Evolutionary conservation across 2,113 vertebrate genomes (phyloP).

Genomic region (Gobius niger): DNA sequence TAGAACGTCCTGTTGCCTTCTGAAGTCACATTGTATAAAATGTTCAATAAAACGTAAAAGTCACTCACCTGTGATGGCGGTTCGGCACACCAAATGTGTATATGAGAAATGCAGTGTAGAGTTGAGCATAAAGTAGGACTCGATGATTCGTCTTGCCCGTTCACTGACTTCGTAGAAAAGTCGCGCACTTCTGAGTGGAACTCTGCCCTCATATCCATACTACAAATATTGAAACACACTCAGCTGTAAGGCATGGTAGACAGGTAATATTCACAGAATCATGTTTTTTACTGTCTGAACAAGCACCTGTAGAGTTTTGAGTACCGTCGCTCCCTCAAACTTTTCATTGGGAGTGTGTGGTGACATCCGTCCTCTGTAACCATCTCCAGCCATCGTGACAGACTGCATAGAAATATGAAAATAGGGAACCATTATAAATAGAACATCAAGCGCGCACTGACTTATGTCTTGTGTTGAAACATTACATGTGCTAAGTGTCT

Average conservation of each 20-base stretch:
- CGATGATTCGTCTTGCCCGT: slow-evolving; percentile 85
- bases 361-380: slow-evolving; percentile 92
- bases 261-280: too few relatives aligned
- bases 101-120: slow-evolving; percentile 96
- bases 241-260: neutral
- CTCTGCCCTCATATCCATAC: slow-evolving; percentile 87
- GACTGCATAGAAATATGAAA: slow-evolving; percentile 62
- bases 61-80: slow-evolving; percentile 85
- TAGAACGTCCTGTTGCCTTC: too few relatives aligned
- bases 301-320: slow-evolving; percentile 90
- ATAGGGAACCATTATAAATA: neutral
- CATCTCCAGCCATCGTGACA: slow-evolving; percentile 89
- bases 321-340: slow-evolving; percentile 95
- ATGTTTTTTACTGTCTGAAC: neutral
- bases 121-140: slow-evolving; percentile 95
- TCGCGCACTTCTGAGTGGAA: slow-evolving; percentile 87
- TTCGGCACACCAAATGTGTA: slow-evolving; percentile 95
- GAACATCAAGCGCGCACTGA: neutral
- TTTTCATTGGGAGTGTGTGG: slow-evolving; percentile 96
- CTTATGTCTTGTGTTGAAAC: neutral
- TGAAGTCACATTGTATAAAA: too few relatives aligned
- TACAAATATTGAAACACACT: neutral
- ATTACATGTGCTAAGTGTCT: slow-evolving; percentile 87
- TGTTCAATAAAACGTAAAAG: neutral
- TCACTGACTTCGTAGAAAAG: slow-evolving; percentile 94